Evolutionary conservation across 2,888 invertebrate genomes (phyloP).

Genomic region (Cantharis flavilabris): DNA sequence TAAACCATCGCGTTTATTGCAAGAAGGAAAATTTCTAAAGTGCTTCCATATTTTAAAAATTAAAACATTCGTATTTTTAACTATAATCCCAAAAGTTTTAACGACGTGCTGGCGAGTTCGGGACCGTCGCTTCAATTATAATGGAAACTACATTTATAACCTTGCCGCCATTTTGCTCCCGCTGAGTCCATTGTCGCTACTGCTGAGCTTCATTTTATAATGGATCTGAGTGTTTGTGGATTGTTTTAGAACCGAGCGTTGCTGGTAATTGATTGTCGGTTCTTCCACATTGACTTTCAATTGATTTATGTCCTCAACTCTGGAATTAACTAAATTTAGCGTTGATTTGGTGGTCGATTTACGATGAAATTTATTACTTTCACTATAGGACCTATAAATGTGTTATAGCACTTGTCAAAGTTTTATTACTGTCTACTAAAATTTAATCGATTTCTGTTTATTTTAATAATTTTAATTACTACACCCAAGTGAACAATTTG

Average conservation of each 20-base stretch:
- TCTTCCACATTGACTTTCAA: conserved; percentile 30
- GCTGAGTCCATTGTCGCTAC: conserved; percentile 31
- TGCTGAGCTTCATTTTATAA: conserved; percentile 26
- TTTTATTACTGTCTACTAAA: conserved; percentile 5
- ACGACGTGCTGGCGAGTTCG: conserved; percentile 29
- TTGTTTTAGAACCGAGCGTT: conserved; percentile 28
- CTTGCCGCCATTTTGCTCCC: conserved; percentile 30
- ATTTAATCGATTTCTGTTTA: background rate
- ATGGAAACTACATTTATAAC: conserved; percentile 32
- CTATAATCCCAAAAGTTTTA: conserved; percentile 27
- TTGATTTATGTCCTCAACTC: conserved; percentile 24
- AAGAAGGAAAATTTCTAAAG: background rate
- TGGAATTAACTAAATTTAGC: conserved; percentile 27
- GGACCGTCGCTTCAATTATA: conserved; percentile 28
- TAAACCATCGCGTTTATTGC: background rate
- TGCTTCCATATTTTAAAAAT: conserved; percentile 1
- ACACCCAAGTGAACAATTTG: background rate
- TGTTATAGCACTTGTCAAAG: conserved; percentile 22
- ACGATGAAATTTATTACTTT: conserved; percentile 22
- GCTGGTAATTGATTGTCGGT: conserved; percentile 31
- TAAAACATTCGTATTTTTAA: conserved; percentile 23
- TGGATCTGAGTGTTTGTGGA: conserved; percentile 27
- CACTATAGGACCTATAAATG: conserved; percentile 10
- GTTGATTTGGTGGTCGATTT: conserved; percentile 28
- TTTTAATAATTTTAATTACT: background rate